These are phyloP conservation scores for Thunnus maccoyii DNA, from an alignment of 2,113 vertebrate genomes.

Conservation along the genomic window DNA sequence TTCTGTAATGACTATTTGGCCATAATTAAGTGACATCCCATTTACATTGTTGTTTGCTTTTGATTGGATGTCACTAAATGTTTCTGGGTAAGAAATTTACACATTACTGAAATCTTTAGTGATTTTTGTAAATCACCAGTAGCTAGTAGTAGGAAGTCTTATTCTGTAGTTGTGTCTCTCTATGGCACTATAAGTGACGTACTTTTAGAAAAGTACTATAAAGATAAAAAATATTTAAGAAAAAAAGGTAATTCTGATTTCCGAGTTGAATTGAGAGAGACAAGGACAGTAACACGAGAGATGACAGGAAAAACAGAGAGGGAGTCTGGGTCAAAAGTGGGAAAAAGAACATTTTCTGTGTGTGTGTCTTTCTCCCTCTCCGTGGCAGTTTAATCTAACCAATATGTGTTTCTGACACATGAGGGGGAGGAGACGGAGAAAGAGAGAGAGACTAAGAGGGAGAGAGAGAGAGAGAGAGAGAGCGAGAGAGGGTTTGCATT, in stretches of 20 bases:
- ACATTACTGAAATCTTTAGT: too few species aligned
- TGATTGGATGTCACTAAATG: too few species aligned
- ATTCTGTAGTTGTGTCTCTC: too few species aligned
- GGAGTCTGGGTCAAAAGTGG: conserved; percentile 62
- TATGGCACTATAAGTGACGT: too few species aligned
- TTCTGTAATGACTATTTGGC: too few species aligned
- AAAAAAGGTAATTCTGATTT: not conserved
- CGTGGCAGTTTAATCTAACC: conserved; percentile 78
- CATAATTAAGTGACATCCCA: too few species aligned
- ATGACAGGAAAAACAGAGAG: conserved; percentile 18
- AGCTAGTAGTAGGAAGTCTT: too few species aligned
- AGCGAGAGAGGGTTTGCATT: conserved; percentile 69
- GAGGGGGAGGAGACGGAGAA: conserved; percentile 67
- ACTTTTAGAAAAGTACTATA: not conserved
- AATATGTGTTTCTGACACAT: conserved; percentile 73
- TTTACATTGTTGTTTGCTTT: too few species aligned
- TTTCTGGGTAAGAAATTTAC: too few species aligned
- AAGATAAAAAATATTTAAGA: not conserved
- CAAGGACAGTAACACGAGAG: not conserved
- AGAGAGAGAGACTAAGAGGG: conserved; percentile 17
- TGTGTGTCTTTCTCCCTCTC: conserved; percentile 27
- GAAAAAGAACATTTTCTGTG: conserved; percentile 38
- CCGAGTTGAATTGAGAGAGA: conserved; percentile 3
- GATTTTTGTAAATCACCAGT: too few species aligned
- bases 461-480: conserved; percentile 4